Percentiles rank a stretch among this genome's conserved stretches.
Evolutionary conservation across 2,888 invertebrate genomes (phyloP).

Genomic region (Calephelis perditalis): DNA sequence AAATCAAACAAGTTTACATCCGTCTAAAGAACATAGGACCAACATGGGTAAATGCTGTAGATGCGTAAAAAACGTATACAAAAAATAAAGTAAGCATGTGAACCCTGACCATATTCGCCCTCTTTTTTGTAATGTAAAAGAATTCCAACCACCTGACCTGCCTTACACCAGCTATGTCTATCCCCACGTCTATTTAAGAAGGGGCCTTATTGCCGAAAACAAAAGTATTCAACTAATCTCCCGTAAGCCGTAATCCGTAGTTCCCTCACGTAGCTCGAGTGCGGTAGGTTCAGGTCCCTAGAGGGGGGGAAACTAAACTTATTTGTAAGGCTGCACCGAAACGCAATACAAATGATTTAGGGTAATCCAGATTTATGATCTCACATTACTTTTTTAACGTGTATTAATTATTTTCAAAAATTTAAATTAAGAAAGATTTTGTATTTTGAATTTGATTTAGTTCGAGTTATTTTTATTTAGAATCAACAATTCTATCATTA

Average conservation of each 20-base stretch:
- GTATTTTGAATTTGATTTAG: too few relatives aligned
- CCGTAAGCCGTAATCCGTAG: conserved; percentile 32
- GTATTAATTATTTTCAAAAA: background rate
- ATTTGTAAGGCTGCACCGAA: conserved; percentile 43
- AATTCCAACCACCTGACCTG: background rate
- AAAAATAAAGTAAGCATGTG: too few relatives aligned
- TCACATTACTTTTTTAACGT: background rate
- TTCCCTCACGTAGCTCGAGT: conserved; percentile 44
- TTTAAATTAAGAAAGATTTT: background rate
- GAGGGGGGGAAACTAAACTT: conserved; percentile 19
- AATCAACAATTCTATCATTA: too few relatives aligned
- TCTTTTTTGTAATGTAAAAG: background rate
- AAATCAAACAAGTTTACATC: too few relatives aligned
- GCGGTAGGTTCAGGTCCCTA: conserved; percentile 47
- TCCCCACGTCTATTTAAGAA: conserved; percentile 3
- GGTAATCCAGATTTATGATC: conserved; percentile 17
- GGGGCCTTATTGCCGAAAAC: conserved; percentile 14
- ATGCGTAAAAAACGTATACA: too few relatives aligned
- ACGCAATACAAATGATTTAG: conserved; percentile 24
- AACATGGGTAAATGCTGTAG: too few relatives aligned
- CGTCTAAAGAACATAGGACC: too few relatives aligned
- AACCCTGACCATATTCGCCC: too few relatives aligned
- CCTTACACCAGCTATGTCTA: background rate
- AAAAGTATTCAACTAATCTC: conserved; percentile 21
- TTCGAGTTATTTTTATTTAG: too few relatives aligned